A percentile compares a stretch with the other conserved stretches of the same genome.
Evolutionary conservation across 1,140 invertebrate species (phyloP).

Genomic region (Orius insidiosus): DNA sequence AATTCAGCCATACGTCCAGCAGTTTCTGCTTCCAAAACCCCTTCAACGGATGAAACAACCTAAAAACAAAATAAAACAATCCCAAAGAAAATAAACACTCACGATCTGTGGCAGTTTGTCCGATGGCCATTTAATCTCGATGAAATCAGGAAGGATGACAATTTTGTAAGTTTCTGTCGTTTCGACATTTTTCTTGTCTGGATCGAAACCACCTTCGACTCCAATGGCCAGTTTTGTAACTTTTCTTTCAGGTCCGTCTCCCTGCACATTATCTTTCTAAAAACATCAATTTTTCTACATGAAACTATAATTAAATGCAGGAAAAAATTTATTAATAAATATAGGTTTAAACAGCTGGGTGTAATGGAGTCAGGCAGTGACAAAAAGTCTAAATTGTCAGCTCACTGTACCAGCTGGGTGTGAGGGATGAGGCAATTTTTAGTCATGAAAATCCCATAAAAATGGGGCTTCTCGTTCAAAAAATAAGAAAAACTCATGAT

Average conservation of each 20-base stretch:
- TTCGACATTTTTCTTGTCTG: conserved; percentile 53
- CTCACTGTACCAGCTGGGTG: too few species aligned
- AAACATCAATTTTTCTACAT: background rate
- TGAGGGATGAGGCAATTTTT: too few species aligned
- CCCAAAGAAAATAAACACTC: conserved; percentile 21
- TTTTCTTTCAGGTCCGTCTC: conserved; percentile 69
- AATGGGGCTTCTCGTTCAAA: too few species aligned
- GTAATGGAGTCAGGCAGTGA: too few species aligned
- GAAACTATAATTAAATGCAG: too few species aligned
- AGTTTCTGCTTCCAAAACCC: conserved; percentile 63
- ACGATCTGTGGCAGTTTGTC: conserved; percentile 57
- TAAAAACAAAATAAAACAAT: conserved; percentile 25
- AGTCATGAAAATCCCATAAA: too few species aligned
- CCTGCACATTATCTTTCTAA: conserved; percentile 24
- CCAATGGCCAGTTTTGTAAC: conserved; percentile 85
- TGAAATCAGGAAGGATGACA: conserved; percentile 61
- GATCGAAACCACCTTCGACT: conserved; percentile 78
- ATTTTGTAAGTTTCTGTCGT: conserved; percentile 63
- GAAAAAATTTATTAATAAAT: too few species aligned
- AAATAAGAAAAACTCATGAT: too few species aligned
- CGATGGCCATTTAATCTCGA: conserved; percentile 53
- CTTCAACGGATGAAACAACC: conserved; percentile 48
- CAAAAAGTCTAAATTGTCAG: too few species aligned
- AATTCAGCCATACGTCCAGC: conserved; percentile 70
- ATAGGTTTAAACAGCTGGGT: too few species aligned